Conservation (phyloP, 2,113 vertebrate genomes). For the Pogonocichla stellata region DNA sequence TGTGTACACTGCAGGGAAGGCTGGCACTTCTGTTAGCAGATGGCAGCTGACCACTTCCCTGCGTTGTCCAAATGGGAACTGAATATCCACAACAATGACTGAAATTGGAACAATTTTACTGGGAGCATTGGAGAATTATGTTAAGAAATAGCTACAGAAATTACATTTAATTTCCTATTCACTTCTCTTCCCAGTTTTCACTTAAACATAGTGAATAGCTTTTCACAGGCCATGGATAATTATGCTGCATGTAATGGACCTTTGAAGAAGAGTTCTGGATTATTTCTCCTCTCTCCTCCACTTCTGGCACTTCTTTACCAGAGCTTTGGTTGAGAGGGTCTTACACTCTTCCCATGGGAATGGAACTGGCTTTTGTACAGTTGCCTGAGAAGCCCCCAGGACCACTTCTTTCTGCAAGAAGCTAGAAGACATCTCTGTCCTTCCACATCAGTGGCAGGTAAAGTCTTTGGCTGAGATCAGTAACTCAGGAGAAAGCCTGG, state of each 20-base stretch:
- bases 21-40: conserved; percentile 10
- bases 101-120: conserved; percentile 8
- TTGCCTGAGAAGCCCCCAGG: background rate
- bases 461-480: background rate
- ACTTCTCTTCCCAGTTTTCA: background rate
- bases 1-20: background rate
- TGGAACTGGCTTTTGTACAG: background rate
- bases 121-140: background rate
- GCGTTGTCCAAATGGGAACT: background rate
- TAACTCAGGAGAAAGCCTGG: background rate
- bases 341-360: background rate
- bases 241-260: background rate
- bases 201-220: background rate
- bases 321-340: background rate
- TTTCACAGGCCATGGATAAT: background rate
- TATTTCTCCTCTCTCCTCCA: background rate
- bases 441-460: fast-evolving
- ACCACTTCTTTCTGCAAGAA: background rate
- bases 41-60: conserved; percentile 11
- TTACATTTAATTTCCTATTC: background rate
- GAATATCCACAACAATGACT: background rate
- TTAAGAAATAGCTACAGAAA: conserved; percentile 17
- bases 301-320: background rate
- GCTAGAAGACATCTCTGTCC: background rate
- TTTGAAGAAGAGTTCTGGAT: background rate